Conservation (phyloP, 1,140 invertebrate species). For the Drosophila persimilis region DNA sequence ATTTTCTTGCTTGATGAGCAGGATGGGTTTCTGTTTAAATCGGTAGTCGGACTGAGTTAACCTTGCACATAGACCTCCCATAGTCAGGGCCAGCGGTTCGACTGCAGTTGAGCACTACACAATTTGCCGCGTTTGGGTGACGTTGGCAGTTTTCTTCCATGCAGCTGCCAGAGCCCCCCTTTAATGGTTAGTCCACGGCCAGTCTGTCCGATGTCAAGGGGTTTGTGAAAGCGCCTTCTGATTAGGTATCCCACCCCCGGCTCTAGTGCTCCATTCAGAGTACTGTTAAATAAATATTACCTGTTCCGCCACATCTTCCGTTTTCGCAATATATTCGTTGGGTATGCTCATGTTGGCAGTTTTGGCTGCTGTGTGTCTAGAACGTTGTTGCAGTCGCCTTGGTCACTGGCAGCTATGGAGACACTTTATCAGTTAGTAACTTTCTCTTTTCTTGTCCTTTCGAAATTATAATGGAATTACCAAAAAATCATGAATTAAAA, state of each 20-base stretch:
- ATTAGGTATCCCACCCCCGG: neutral
- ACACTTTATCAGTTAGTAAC: conserved; percentile 26
- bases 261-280: neutral
- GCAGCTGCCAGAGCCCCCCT: conserved; percentile 22
- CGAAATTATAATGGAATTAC: conserved; percentile 59
- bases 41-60: conserved; percentile 8
- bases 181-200: neutral
- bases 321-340: conserved; percentile 94
- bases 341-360: conserved; percentile 88
- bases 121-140: conserved; percentile 81
- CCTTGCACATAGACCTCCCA: neutral
- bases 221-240: neutral
- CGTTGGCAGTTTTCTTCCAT: conserved; percentile 71
- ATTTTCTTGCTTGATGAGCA: no score
- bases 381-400: conserved; percentile 15
- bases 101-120: conserved; percentile 44
- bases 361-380: conserved; percentile 24
- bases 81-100: conserved; percentile 8
- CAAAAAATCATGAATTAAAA: conserved; percentile 72
- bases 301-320: conserved; percentile 97
- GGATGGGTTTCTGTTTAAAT: neutral
- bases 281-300: conserved; percentile 84
- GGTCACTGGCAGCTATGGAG: conserved; percentile 18
- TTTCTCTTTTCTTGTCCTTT: conserved; percentile 15
- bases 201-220: neutral